Conservation (phyloP, 2,113 vertebrate genomes). For the Mustela lutreola region DNA sequence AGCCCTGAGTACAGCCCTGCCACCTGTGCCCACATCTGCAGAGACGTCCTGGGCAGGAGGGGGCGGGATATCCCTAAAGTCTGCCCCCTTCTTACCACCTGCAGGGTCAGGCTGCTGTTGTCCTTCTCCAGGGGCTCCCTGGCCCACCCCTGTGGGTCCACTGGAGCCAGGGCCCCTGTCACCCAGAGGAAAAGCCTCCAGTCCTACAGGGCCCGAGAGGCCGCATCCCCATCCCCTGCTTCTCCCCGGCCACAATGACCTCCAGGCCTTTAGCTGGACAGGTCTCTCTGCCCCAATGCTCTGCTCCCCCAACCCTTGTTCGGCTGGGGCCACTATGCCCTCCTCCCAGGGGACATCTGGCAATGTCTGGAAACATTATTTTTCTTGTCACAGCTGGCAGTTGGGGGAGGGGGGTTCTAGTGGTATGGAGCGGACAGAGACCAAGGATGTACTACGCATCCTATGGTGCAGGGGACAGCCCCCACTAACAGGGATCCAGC, state of each 20-base stretch:
- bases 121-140: not conserved
- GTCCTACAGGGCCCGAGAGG: not conserved
- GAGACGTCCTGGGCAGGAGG: not conserved
- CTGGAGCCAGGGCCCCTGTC: not conserved
- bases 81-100: not conserved
- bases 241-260: not conserved
- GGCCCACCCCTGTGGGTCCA: not conserved
- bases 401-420: not conserved
- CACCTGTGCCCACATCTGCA: not conserved
- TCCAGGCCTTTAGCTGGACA: not conserved
- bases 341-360: not conserved
- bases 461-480: not conserved
- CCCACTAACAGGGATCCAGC: not conserved
- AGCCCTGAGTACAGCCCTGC: not conserved
- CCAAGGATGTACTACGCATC: not conserved
- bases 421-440: not conserved
- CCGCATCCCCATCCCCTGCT: not conserved
- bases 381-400: not conserved
- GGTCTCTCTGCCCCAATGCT: not conserved
- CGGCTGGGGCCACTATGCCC: not conserved
- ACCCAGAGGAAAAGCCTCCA: not conserved
- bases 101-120: not conserved
- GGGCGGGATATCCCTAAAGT: fast-evolving
- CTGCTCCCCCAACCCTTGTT: not conserved
- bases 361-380: not conserved